Conservation (phyloP, 2,888 invertebrate genomes). For the Drosophila silvestris region DNA sequence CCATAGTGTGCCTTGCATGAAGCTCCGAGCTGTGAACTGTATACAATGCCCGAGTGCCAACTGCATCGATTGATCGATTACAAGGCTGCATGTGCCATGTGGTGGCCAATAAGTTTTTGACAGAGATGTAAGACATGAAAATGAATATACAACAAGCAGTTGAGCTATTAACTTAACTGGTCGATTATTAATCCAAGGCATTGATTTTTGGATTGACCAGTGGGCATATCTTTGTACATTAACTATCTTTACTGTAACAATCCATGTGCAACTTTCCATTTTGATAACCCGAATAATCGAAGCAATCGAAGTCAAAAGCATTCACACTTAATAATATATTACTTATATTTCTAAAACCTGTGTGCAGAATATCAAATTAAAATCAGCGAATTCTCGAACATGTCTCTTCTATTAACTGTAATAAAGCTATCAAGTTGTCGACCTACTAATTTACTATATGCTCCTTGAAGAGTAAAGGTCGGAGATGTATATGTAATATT, state of each 20-base stretch:
- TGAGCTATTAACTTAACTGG: not conserved
- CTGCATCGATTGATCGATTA: constrained; percentile 38
- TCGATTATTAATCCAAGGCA: not conserved
- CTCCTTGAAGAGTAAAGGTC: not conserved
- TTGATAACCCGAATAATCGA: not conserved
- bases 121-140: not conserved
- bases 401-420: not conserved
- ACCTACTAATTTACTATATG: not conserved
- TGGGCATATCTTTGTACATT: no score
- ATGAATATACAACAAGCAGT: not conserved
- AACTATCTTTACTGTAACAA: no score
- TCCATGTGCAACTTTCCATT: not conserved
- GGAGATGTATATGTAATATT: not conserved
- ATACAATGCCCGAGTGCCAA: constrained; percentile 35
- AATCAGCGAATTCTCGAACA: no score
- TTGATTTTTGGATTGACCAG: not conserved
- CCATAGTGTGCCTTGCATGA: constrained; percentile 10
- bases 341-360: no score
- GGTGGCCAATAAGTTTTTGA: constrained; percentile 17
- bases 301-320: not conserved
- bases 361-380: no score
- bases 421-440: not conserved
- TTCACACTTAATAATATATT: not conserved
- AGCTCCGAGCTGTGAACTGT: constrained; percentile 21
- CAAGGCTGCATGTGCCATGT: constrained; percentile 17